Percentiles rank a stretch among this genome's conserved stretches.
Conservation (phyloP, 2,888 invertebrate genomes). For the Lasioglossum vierecki region DNA sequence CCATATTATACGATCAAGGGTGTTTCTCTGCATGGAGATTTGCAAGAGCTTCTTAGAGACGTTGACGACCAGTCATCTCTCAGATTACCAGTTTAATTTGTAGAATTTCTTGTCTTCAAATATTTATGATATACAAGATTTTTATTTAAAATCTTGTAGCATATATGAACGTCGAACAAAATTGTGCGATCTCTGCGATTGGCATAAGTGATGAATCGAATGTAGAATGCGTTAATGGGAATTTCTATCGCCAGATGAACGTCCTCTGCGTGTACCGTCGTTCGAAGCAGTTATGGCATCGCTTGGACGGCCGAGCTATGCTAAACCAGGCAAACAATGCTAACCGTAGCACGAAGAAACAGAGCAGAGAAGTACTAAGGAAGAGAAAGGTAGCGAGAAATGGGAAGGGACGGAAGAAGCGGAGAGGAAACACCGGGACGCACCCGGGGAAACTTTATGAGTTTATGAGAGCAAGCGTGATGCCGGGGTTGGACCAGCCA, state of each 20-base stretch:
- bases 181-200: too few species aligned
- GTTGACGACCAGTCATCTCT: too few species aligned
- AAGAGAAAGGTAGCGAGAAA: constrained; percentile 20
- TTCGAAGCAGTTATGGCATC: not conserved
- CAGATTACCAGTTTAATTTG: too few species aligned
- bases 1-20: too few species aligned
- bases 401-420: not conserved
- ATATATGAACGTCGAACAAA: too few species aligned
- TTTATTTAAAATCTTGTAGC: too few species aligned
- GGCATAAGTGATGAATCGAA: not conserved
- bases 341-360: not conserved
- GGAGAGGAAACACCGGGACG: constrained; percentile 21
- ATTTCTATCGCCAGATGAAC: not conserved
- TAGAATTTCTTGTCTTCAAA: too few species aligned
- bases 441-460: constrained; percentile 72
- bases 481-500: constrained; percentile 45
- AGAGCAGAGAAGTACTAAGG: not conserved
- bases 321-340: not conserved
- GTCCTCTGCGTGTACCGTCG: not conserved
- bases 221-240: not conserved
- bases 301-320: not conserved
- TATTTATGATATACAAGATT: too few species aligned
- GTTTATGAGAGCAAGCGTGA: constrained; percentile 72
- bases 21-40: too few species aligned
- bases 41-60: too few species aligned